Evolutionary conservation across 23 tunicate genomes (phyloP), one percentile per base, ranked within the genome.

Genomic region (Phallusia fumigata): DNA sequence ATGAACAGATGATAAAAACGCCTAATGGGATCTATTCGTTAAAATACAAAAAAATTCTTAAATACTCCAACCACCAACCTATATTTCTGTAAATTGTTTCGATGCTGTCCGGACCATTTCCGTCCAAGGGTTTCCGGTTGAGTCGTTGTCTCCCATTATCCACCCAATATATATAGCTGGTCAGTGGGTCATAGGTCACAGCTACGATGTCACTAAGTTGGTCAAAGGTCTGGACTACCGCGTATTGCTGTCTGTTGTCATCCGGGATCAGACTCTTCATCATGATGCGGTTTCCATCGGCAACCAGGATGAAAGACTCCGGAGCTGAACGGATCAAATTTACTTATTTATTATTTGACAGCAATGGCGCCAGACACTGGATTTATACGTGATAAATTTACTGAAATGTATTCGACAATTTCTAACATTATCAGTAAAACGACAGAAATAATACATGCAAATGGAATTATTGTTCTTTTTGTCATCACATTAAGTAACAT

Each of bases 61-160:
- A 51, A 51, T 51, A 51, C 58, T 51, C 18, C 58, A 13, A 51
- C 18, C 15, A 51, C 58, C 18, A 6, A 90, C 95, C 89, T 10
- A 90, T 90, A 22, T 90, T 64, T 16, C 81, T 85, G 85, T 84
- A 90, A 18, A 90, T 58, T 11, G 45, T 51, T 75, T 90, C 95
- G 22, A 80, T 65, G 35, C 76, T 81, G 8, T 58, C 35, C 33
- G 83, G 86, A 44, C 65, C 76, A 22, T 47, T 84, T 28, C 58
- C 86, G 74, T 79, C 35, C 33, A 90, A 24, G 19, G 53, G 40
- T 52, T 90, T 90, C 21, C 99, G 52, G 24, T 52, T 36, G 2
- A 95, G 84, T 33, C 85, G 84, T 36, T 95, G 86, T 5, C 95
- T 51, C 13, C 99, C 99, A 76, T 91, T 95, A 53, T 95, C 99